Percentiles rank a stretch among this genome's conserved stretches.
Conservation (phyloP, 2,888 invertebrate genomes). For the Lithophane socia region DNA sequence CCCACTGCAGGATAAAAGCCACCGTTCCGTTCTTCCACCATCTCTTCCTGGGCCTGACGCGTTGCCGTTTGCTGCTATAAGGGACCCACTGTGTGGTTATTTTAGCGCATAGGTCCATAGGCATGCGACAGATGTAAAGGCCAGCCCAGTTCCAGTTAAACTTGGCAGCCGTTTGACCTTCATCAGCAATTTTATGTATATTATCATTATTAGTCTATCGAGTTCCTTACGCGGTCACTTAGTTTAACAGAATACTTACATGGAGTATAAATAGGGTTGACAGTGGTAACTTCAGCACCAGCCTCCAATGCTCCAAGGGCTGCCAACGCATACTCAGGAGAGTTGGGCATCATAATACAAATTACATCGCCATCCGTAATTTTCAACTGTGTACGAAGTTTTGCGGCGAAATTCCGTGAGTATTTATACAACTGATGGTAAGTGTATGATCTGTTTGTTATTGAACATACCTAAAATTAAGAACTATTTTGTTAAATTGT, state of each 20-base stretch:
- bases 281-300: constrained; percentile 92
- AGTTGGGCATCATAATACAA: constrained; percentile 92
- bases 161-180: neutral
- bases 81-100: neutral
- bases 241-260: constrained; percentile 75
- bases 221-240: neutral
- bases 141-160: neutral
- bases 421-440: constrained; percentile 91
- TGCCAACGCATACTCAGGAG: constrained; percentile 92
- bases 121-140: too few species aligned
- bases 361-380: constrained; percentile 91
- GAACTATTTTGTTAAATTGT: neutral
- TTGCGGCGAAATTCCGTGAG: constrained; percentile 91
- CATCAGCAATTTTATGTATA: neutral
- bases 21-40: neutral
- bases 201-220: neutral
- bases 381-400: constrained; percentile 91
- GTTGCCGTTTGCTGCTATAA: neutral
- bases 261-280: constrained; percentile 93
- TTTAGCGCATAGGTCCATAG: too few species aligned
- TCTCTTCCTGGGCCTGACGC: neutral
- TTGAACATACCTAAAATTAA: constrained; percentile 91
- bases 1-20: neutral
- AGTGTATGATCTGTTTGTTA: constrained; percentile 92
- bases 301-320: constrained; percentile 92